Evolutionary conservation across 2,113 vertebrate species (phyloP).

Genomic region (Meles meles): DNA sequence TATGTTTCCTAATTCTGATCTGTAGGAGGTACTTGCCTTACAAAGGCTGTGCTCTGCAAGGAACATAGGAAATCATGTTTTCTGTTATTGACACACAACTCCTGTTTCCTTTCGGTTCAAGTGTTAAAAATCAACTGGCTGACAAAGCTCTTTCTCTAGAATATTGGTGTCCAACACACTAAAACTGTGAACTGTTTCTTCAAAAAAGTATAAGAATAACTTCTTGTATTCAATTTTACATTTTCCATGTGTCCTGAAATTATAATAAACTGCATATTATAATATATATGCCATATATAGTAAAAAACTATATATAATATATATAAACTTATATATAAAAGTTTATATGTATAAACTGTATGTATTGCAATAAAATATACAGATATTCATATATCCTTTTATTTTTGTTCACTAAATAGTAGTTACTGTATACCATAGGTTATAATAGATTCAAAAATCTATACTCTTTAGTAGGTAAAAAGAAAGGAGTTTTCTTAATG

Average conservation of each 20-base stretch:
- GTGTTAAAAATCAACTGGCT: neutral
- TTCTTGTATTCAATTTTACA: neutral
- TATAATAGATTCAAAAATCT: neutral
- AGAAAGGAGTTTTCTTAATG: neutral
- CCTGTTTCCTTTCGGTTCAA: neutral
- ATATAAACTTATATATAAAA: neutral
- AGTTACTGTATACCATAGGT: neutral
- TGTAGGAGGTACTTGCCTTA: neutral
- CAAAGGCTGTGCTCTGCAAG: neutral
- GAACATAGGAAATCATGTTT: neutral
- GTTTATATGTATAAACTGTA: neutral
- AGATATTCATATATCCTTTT: neutral
- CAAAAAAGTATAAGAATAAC: neutral
- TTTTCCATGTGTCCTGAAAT: neutral
- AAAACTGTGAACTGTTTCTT: neutral
- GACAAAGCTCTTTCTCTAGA: neutral
- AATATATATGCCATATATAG: neutral
- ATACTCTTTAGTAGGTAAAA: neutral
- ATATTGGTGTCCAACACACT: neutral
- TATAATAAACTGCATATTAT: neutral
- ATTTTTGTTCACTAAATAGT: neutral
- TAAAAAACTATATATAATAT: neutral
- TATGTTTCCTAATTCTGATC: neutral
- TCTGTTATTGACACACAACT: neutral
- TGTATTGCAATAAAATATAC: neutral